phyloP scores from a whole-genome alignment of 2,888 invertebrate species.

The Meteorus cinctellus region DNA sequence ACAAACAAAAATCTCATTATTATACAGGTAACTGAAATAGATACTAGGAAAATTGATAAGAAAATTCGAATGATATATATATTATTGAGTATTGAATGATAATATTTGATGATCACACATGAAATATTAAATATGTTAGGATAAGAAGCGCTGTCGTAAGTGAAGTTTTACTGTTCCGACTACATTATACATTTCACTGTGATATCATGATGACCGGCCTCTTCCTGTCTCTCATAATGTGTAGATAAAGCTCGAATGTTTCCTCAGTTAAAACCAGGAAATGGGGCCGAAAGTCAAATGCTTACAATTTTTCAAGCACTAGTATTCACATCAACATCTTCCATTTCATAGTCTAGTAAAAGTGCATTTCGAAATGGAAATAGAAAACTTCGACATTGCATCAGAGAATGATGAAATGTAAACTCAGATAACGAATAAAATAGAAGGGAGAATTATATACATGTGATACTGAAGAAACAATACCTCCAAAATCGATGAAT shows the following conservation, averaged over 20 bases:
- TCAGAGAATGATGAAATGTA: too few species aligned
- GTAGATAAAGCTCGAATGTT: constrained; percentile 47
- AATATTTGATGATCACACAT: background rate
- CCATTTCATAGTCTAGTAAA: constrained; percentile 34
- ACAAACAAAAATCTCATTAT: constrained; percentile 49
- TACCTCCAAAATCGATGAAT: too few species aligned
- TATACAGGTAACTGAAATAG: constrained; percentile 37
- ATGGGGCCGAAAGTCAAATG: constrained; percentile 57
- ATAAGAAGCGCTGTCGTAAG: constrained; percentile 23
- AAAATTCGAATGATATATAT: background rate
- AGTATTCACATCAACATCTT: constrained; percentile 50
- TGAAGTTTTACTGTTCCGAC: constrained; percentile 49
- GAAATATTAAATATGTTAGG: background rate
- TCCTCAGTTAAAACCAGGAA: constrained; percentile 53
- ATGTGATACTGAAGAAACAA: too few species aligned
- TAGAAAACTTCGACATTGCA: background rate
- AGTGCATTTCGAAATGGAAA: background rate
- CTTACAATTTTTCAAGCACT: constrained; percentile 52
- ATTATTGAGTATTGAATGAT: background rate
- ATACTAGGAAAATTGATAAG: background rate
- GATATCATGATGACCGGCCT: constrained; percentile 39
- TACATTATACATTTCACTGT: too few species aligned
- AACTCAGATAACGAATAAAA: too few species aligned
- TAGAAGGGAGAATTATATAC: too few species aligned
- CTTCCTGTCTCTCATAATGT: constrained; percentile 51